Conservation (phyloP, 2,888 invertebrate genomes). For the Schrankia costaestrigalis region DNA sequence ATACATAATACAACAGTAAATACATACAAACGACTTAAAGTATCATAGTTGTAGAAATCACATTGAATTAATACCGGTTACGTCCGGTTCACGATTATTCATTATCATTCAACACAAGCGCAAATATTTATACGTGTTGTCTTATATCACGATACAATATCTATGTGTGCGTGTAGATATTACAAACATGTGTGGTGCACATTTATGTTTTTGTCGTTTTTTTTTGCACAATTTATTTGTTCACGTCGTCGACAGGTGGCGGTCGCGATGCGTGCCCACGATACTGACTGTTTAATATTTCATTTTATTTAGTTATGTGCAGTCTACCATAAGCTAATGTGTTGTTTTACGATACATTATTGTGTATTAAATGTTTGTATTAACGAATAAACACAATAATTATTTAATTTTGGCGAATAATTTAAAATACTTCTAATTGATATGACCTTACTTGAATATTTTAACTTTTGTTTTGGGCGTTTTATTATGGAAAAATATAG, state of each 20-base stretch:
- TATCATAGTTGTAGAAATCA: constrained; percentile 32
- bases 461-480: no score
- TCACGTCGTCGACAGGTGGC: constrained; percentile 68
- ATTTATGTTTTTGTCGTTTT: constrained; percentile 35
- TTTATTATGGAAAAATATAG: no score
- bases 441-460: no score
- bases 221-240: constrained; percentile 53
- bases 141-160: constrained; percentile 34
- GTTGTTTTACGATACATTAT: constrained; percentile 34
- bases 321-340: constrained; percentile 40
- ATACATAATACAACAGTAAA: no score
- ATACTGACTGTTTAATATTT: constrained; percentile 66
- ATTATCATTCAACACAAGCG: constrained; percentile 60
- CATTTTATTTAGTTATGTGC: constrained; percentile 57
- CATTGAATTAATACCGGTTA: constrained; percentile 36
- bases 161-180: constrained; percentile 20
- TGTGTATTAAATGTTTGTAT: no score
- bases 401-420: no score
- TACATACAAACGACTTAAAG: constrained; percentile 22
- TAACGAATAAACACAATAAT: no score
- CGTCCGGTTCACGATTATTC: constrained; percentile 42
- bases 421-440: no score
- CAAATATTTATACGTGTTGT: constrained; percentile 52
- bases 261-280: constrained; percentile 53
- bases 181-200: constrained; percentile 34